Base-by-base conservation (phyloP, 1,140 invertebrate species). In the Zaprionus taronus region DNA sequence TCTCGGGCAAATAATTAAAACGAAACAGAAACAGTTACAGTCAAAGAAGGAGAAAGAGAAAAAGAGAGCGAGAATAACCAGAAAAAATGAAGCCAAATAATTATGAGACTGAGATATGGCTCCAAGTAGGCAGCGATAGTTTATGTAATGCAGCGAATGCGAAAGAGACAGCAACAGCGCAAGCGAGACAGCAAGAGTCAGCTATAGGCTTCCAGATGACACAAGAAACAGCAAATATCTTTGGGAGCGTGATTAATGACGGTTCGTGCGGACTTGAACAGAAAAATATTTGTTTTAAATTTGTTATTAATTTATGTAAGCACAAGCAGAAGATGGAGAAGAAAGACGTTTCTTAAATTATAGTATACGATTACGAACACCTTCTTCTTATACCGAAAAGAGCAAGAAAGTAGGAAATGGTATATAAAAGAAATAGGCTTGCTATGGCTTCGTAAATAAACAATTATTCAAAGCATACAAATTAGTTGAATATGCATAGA, bases 231-330 rank as follows among this genome's bases (percentile, higher is more conserved):
- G 79, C 51, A 78, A 89, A 83, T 89, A 89, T 72, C 71, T 79
- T 81, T 79, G 36, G 31, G 55, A 53, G 70, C 58, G 84, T 87
- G 84, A 87, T 87, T 87, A 87, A 87, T 87, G 84, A 87, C 79
- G 71, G 81, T 72, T 87, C 84, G 84, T 87, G 84, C 71, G 55
- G 83, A 79, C 67, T 75, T 65, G 51, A 89, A 83, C 83, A 87
- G 77, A 78, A 65, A 87, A 70, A 87, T 83, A 89, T 87, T 89
- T 87, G 81, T 87, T 89, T 87, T 79, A 87, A 87, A 87, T 89
- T 89, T 84, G 70, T 89, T 87, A 89, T 87, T 87, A 82, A 89
- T 90, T 89, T 87, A 79, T 79, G 70, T 83, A 53, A 58, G 69
- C 61, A 49, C 53, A 22, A 20, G 15, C 22, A 49, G n/a, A 41